A percentile compares a stretch with the other conserved stretches of the same genome.
Conservation (phyloP, 2,113 vertebrate species). For the Rhinichthys klamathensis region DNA sequence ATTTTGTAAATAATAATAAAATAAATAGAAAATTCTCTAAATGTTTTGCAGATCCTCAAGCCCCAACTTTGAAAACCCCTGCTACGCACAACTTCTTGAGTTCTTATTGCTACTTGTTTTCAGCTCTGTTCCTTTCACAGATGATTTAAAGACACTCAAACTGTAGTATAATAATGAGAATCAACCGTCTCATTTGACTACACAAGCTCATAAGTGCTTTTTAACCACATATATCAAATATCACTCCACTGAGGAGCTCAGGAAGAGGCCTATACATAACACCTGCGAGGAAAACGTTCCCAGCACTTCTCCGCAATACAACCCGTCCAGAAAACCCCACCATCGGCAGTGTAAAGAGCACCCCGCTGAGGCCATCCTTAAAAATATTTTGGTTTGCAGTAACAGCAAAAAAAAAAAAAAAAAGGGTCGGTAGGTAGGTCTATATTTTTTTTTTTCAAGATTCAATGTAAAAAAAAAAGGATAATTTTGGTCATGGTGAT, state of each 20-base stretch:
- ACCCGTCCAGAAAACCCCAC: not conserved
- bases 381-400: no score
- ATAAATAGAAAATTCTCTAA: no score
- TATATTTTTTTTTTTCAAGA: no score
- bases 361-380: not conserved
- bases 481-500: no score
- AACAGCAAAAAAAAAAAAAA: no score
- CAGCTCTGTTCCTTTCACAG: not conserved
- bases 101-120: not conserved
- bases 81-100: not conserved
- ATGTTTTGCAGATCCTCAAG: not conserved
- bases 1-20: no score
- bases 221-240: conserved; percentile 20
- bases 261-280: conserved; percentile 25
- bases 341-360: not conserved
- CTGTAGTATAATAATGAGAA: not conserved
- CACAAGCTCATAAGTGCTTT: not conserved
- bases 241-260: conserved; percentile 11
- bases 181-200: not conserved
- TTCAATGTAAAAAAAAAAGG: no score
- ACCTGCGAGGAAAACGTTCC: not conserved
- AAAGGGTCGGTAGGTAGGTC: no score
- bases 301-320: not conserved
- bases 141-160: not conserved
- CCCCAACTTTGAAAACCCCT: not conserved